Conservation (phyloP, 2,797 vertebrate genomes). For the Bovichtus diacanthus region DNA sequence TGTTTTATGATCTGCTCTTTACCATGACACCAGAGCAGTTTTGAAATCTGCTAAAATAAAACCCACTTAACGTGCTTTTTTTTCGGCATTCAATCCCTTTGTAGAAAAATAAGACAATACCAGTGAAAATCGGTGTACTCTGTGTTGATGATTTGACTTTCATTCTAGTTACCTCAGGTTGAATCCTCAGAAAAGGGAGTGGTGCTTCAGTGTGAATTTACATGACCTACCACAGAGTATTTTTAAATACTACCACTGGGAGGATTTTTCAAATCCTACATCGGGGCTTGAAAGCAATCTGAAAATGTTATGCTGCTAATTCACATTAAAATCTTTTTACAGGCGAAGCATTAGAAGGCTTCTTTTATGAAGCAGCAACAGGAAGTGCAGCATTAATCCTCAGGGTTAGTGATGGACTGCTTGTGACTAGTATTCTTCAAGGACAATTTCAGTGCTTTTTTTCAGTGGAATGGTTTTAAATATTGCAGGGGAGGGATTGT, state of each 20-base stretch:
- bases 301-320: slow-evolving; percentile 13
- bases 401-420: neutral
- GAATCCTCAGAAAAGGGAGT: slow-evolving; percentile 9
- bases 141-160: slow-evolving; percentile 14
- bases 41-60: slow-evolving; percentile 9
- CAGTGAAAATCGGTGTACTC: slow-evolving; percentile 12
- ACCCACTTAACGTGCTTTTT: neutral
- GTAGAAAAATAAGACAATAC: slow-evolving; percentile 12
- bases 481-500: neutral
- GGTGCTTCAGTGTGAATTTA: slow-evolving; percentile 1
- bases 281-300: slow-evolving; percentile 1
- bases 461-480: neutral
- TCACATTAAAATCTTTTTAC: slow-evolving; percentile 21
- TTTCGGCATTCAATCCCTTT: neutral
- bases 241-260: slow-evolving; percentile 16
- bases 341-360: neutral
- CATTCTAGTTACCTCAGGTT: slow-evolving; percentile 17
- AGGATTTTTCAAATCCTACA: slow-evolving; percentile 6
- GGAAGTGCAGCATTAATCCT: neutral
- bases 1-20: slow-evolving; percentile 11
- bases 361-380: slow-evolving; percentile 18
- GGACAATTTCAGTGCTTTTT: neutral
- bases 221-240: neutral
- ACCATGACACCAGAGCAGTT: neutral
- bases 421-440: neutral